Percentiles rank a stretch among this genome's conserved stretches.
These are phyloP conservation scores for Glareola pratincola DNA, from an alignment of 2,113 vertebrate species.

Conservation along the genomic window DNA sequence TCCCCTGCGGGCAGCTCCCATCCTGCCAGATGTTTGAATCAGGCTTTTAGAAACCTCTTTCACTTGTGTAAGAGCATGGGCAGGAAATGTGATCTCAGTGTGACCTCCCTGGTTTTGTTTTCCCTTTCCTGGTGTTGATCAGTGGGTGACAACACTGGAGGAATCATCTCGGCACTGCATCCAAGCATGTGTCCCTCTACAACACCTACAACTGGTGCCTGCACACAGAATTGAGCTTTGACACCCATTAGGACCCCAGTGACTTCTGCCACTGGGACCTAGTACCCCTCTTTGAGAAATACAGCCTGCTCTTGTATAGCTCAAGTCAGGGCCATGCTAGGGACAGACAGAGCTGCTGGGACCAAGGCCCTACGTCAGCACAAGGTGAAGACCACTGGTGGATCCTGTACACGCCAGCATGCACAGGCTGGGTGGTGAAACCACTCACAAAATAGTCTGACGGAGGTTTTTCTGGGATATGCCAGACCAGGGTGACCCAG, in stretches of 20 bases:
- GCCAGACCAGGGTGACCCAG: not conserved
- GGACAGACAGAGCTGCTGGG: not conserved
- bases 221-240: not conserved
- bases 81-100: not conserved
- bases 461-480: not conserved
- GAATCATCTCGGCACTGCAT: not conserved
- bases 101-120: not conserved
- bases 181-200: rapidly evolving
- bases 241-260: not conserved
- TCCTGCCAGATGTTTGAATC: not conserved
- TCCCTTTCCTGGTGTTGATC: not conserved
- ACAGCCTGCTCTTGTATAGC: not conserved
- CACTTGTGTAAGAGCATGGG: not conserved
- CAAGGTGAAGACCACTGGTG: not conserved
- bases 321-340: not conserved
- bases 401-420: too few relatives aligned
- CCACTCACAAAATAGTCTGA: not conserved
- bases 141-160: not conserved
- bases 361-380: not conserved
- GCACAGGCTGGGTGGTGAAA: not conserved
- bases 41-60: not conserved
- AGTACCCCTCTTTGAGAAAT: not conserved
- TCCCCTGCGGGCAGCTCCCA: not conserved
- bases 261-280: not conserved
- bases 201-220: not conserved